Percentiles rank a stretch among this genome's conserved stretches.
Evolutionary conservation across 2,888 invertebrate species (phyloP).

Genomic region (Nomada fabriciana): DNA sequence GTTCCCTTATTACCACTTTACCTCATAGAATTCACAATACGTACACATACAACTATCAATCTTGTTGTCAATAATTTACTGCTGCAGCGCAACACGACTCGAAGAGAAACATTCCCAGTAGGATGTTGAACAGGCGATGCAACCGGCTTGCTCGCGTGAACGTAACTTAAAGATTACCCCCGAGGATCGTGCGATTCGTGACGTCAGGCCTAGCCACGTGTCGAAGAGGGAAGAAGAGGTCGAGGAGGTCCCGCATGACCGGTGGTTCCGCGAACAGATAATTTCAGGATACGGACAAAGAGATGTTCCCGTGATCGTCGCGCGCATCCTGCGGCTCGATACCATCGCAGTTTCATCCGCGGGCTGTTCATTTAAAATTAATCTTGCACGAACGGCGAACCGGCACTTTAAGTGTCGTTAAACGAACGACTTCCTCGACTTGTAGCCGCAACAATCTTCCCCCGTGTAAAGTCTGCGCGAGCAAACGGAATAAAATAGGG

Average conservation of each 20-base stretch:
- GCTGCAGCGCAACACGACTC: constrained; percentile 22
- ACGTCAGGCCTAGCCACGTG: constrained; percentile 74
- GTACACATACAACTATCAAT: constrained; percentile 1
- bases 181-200: constrained; percentile 71
- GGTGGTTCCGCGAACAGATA: constrained; percentile 68
- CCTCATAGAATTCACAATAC: neutral
- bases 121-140: neutral
- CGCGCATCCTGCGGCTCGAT: constrained; percentile 47
- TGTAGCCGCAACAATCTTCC: neutral
- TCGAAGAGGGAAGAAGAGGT: constrained; percentile 67
- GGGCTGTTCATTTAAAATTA: constrained; percentile 48
- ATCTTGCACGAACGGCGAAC: constrained; percentile 32
- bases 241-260: constrained; percentile 63
- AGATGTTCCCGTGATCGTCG: constrained; percentile 60
- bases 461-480: constrained; percentile 13
- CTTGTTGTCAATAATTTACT: constrained; percentile 34
- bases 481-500: neutral
- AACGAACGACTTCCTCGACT: constrained; percentile 53
- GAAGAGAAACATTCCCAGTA: neutral
- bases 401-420: constrained; percentile 40
- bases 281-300: constrained; percentile 66
- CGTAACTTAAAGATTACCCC: constrained; percentile 53
- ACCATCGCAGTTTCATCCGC: constrained; percentile 36
- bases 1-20: neutral
- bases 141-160: constrained; percentile 34